Conservation (phyloP, 37 sponge, comb jelly and placozoan species). For the Aphrocallistes beatrix region DNA sequence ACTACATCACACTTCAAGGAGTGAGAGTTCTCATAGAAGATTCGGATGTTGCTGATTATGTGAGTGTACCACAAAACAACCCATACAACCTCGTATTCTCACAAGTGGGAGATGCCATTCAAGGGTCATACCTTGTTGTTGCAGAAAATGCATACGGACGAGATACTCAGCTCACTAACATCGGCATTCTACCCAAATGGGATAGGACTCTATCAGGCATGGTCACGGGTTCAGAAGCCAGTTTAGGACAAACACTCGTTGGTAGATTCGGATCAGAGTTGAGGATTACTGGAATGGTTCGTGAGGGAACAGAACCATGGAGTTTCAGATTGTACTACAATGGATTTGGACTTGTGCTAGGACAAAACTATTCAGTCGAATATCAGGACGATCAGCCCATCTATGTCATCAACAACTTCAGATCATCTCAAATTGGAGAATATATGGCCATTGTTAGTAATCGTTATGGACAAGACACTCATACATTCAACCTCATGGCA, state of each 20-base stretch:
- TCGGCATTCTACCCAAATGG: constrained; percentile 5
- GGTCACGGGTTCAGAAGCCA: background rate
- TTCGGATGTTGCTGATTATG: background rate
- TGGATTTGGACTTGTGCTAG: background rate
- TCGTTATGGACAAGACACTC: background rate
- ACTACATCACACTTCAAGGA: background rate
- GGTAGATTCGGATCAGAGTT: background rate
- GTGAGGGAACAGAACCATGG: background rate
- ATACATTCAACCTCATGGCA: background rate
- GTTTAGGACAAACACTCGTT: background rate
- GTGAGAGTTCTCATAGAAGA: background rate
- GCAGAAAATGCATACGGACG: constrained; percentile 6
- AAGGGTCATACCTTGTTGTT: background rate
- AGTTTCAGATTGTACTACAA: background rate
- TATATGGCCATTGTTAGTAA: background rate
- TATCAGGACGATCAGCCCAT: background rate
- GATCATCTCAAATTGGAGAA: background rate
- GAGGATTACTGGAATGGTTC: background rate
- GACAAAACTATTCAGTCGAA: background rate
- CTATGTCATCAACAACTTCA: background rate
- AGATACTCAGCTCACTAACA: background rate
- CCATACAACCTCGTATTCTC: constrained; percentile 9
- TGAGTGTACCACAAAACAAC: background rate
- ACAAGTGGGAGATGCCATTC: background rate
- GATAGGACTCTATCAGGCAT: background rate